phyloP scores from a whole-genome alignment of 2,888 invertebrate species.

The Hemistola chrysoprasaria region DNA sequence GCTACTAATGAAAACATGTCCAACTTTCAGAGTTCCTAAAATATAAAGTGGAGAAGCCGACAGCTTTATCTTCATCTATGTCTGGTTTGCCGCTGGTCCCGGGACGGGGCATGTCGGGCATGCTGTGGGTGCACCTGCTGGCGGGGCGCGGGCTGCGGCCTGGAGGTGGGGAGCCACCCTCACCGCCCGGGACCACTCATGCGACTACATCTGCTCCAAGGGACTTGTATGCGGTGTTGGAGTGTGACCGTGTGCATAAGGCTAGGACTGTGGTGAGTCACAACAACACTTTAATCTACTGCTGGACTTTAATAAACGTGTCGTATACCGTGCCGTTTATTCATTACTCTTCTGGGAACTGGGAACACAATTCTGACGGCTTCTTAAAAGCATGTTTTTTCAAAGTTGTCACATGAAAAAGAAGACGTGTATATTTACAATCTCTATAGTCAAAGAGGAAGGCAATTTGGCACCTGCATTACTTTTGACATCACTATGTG shows the following conservation, averaged over 20 bases:
- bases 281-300: too few relatives aligned
- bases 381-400: too few relatives aligned
- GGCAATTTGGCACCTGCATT: too few relatives aligned
- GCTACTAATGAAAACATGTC: neutral
- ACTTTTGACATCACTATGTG: too few relatives aligned
- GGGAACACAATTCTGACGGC: too few relatives aligned
- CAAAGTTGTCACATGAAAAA: too few relatives aligned
- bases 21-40: slow-evolving; percentile 89
- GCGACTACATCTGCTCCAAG: slow-evolving; percentile 81
- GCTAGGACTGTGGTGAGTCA: slow-evolving; percentile 94
- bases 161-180: slow-evolving; percentile 86
- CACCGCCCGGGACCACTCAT: slow-evolving; percentile 83
- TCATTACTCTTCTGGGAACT: too few relatives aligned
- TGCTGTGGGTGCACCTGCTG: slow-evolving; percentile 94
- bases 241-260: slow-evolving; percentile 98
- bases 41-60: slow-evolving; percentile 92
- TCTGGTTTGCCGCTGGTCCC: slow-evolving; percentile 75
- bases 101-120: slow-evolving; percentile 87
- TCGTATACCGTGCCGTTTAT: too few relatives aligned
- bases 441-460: too few relatives aligned
- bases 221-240: slow-evolving; percentile 98
- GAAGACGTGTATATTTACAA: too few relatives aligned
- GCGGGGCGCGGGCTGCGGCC: slow-evolving; percentile 94
- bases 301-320: too few relatives aligned
- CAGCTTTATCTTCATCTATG: slow-evolving; percentile 81